Conservation (phyloP, 2,888 invertebrate genomes). For the Bombylius major region DNA sequence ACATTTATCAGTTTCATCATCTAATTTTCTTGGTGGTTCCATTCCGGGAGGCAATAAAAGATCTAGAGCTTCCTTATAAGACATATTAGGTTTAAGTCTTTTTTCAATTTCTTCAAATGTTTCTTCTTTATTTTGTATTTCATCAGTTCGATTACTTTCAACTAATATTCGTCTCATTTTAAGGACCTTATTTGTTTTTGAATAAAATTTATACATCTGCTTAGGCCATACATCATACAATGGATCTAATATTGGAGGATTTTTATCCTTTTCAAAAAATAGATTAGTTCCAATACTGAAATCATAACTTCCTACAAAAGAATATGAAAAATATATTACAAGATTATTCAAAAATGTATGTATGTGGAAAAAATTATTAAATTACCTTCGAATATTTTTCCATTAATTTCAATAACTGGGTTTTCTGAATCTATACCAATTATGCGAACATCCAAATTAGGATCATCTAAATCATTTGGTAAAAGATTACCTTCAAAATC, state of each 20-base stretch:
- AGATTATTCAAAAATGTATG: background rate
- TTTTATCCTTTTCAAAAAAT: conserved; percentile 53
- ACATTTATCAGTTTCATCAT: background rate
- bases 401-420: conserved; percentile 55
- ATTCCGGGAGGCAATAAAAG: conserved; percentile 19
- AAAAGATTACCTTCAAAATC: conserved; percentile 30
- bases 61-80: conserved; percentile 29
- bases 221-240: conserved; percentile 46
- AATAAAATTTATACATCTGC: conserved; percentile 44
- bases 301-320: conserved; percentile 49
- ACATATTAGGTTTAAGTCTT: conserved; percentile 21
- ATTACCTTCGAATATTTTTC: conserved; percentile 47
- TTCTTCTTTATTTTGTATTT: conserved; percentile 4
- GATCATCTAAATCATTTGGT: conserved; percentile 23
- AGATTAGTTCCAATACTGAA: conserved; percentile 58
- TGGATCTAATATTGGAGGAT: conserved; percentile 36
- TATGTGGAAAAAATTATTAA: background rate
- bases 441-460: conserved; percentile 32
- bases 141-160: conserved; percentile 16
- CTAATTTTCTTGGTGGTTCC: conserved; percentile 10
- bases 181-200: conserved; percentile 53
- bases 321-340: background rate
- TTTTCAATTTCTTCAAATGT: conserved; percentile 10
- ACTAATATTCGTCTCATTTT: conserved; percentile 56
- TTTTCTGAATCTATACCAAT: conserved; percentile 48